These are phyloP conservation scores for Corythornis leucogaster DNA, from an alignment of 2,797 vertebrate species.

Conservation along the genomic window DNA sequence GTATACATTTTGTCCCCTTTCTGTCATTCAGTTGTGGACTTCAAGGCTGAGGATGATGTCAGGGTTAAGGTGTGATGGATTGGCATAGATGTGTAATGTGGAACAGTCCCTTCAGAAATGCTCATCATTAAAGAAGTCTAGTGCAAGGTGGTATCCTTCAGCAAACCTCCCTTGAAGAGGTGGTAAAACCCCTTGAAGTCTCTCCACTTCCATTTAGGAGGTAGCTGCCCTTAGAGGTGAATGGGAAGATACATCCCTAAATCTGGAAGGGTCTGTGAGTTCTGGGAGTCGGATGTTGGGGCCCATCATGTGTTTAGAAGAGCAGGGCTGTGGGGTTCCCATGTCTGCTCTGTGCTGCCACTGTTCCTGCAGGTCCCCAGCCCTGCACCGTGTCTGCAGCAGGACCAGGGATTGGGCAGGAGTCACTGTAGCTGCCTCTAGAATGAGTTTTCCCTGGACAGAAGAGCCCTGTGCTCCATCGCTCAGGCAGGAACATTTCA, in stretches of 20 bases:
- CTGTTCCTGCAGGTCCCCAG: not conserved
- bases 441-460: not conserved
- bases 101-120: not conserved
- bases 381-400: not conserved
- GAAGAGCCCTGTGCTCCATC: not conserved
- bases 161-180: not conserved
- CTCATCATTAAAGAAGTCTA: not conserved
- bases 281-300: not conserved
- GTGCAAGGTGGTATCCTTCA: not conserved
- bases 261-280: not conserved
- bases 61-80: not conserved
- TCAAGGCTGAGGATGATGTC: not conserved
- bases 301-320: rapidly evolving
- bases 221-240: not conserved
- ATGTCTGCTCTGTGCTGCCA: not conserved
- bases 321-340: not conserved
- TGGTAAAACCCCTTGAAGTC: not conserved
- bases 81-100: not conserved
- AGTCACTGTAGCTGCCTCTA: not conserved
- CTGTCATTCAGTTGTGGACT: not conserved
- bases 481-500: rapidly evolving
- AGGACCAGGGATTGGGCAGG: not conserved
- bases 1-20: not conserved
- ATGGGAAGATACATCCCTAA: not conserved
- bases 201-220: not conserved